phyloP scores from a whole-genome alignment of 1,140 invertebrate species.

The Babylonia areolata region DNA sequence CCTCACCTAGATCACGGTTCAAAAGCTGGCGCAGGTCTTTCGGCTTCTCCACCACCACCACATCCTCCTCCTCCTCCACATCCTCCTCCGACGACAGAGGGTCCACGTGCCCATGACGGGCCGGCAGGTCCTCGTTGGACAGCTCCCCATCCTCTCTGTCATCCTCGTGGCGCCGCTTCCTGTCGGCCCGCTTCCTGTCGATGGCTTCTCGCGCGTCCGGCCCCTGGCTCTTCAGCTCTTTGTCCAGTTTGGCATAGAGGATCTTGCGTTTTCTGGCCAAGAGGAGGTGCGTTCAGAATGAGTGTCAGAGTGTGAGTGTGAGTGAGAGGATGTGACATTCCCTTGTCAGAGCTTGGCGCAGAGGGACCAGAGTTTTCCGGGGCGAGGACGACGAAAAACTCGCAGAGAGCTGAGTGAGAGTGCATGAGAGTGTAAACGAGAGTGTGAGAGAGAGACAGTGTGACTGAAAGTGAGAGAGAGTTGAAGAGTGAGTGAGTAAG shows the following conservation, averaged over 20 bases:
- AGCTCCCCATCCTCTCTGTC: constrained; percentile 50
- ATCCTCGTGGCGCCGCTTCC: constrained; percentile 50
- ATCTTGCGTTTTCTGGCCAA: constrained; percentile 57
- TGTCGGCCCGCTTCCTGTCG: constrained; percentile 80
- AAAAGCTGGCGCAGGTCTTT: constrained; percentile 37
- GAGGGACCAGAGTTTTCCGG: too few species aligned
- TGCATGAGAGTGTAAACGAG: not conserved
- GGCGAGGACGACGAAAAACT: too few species aligned
- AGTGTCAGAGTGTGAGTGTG: not conserved
- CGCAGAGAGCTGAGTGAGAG: not conserved
- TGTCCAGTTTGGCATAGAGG: constrained; percentile 39
- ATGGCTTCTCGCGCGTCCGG: constrained; percentile 86
- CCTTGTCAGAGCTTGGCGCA: too few species aligned
- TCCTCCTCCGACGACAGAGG: constrained; percentile 16
- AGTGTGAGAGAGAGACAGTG: not conserved
- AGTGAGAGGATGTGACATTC: not conserved
- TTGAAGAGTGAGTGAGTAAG: not conserved
- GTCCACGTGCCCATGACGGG: not conserved
- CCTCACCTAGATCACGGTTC: constrained; percentile 13
- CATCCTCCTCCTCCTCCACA: constrained; percentile 19
- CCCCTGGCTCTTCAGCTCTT: constrained; percentile 66
- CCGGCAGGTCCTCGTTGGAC: not conserved
- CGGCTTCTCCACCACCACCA: constrained; percentile 29
- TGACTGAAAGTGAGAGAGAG: not conserved
- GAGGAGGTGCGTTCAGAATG: not conserved